phyloP scores from a whole-genome alignment of 92 coral and sea anemone species.

The Muricea muricata region DNA sequence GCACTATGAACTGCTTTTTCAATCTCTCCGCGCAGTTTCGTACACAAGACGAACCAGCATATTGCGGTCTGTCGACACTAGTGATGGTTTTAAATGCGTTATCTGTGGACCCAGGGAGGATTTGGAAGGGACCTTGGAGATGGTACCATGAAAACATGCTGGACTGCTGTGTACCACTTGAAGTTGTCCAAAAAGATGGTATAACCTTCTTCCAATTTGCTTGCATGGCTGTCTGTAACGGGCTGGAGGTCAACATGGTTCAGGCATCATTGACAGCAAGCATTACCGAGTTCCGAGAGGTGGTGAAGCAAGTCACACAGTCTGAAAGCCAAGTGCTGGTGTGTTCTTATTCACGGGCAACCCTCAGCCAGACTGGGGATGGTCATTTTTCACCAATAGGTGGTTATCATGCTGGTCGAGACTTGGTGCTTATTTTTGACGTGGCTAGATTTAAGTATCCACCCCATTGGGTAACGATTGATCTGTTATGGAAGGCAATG shows the following conservation, averaged over 20 bases:
- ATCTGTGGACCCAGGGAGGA: constrained; percentile 83
- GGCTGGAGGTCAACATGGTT: constrained; percentile 73
- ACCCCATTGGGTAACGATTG: constrained; percentile 87
- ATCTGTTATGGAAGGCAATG: constrained; percentile 79
- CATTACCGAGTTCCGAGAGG: constrained; percentile 50
- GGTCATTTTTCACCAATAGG: constrained; percentile 97
- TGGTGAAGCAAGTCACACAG: constrained; percentile 31
- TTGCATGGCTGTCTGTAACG: constrained; percentile 87
- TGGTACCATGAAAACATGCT: constrained; percentile 92
- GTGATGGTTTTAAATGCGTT: constrained; percentile 88
- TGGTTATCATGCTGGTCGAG: constrained; percentile 78
- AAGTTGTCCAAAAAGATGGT: constrained; percentile 72
- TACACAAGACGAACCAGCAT: constrained; percentile 90
- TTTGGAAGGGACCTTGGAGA: constrained; percentile 94
- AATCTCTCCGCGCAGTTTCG: constrained; percentile 80
- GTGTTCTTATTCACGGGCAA: constrained; percentile 67
- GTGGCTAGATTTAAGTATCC: constrained; percentile 94
- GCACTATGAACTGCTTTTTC: constrained; percentile 77
- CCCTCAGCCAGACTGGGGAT: constrained; percentile 79
- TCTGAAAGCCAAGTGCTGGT: constrained; percentile 27
- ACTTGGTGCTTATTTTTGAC: constrained; percentile 80
- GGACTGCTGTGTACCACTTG: constrained; percentile 86
- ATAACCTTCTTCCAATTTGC: constrained; percentile 82
- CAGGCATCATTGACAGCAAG: constrained; percentile 59
- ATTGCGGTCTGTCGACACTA: constrained; percentile 85